Conservation (phyloP, 1,140 invertebrate genomes). For the Plutomurus gul region DNA sequence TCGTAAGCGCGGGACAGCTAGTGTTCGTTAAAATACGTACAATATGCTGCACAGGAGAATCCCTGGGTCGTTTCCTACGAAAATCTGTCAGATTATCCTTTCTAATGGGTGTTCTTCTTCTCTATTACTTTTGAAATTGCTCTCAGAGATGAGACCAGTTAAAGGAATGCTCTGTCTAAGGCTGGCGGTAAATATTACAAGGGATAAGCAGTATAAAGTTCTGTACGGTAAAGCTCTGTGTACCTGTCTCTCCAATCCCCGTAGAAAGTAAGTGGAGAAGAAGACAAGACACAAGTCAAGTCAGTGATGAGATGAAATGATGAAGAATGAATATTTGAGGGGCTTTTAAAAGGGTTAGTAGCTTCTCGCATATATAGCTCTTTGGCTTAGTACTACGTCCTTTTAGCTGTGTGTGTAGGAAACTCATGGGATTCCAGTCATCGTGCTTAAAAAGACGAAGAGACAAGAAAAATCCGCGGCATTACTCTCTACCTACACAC, state of each 20-base stretch:
- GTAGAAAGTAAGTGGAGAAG: neutral
- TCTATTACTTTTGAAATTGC: neutral
- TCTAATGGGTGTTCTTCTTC: constrained; percentile 33
- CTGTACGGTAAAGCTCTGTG: no score
- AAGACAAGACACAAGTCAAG: constrained; percentile 2
- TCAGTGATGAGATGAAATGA: constrained; percentile 5
- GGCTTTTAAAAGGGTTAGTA: neutral
- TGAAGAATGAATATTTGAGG: constrained; percentile 17
- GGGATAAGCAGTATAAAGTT: no score
- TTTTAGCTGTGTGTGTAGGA: neutral
- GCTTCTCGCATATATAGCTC: neutral
- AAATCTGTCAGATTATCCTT: constrained; percentile 33
- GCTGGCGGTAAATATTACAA: no score
- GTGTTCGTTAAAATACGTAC: neutral
- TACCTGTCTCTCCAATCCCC: neutral
- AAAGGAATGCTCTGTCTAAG: no score
- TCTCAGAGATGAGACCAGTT: no score
- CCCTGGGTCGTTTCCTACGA: constrained; percentile 14
- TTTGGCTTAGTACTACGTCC: neutral
- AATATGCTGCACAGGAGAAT: constrained; percentile 14
- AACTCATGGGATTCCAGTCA: neutral
- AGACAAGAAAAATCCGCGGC: neutral
- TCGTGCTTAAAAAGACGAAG: neutral
- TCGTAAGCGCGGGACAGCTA: no score
- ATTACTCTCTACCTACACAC: no score